Conservation (phyloP, 1,140 invertebrate species). For the Charaxes varanes region DNA sequence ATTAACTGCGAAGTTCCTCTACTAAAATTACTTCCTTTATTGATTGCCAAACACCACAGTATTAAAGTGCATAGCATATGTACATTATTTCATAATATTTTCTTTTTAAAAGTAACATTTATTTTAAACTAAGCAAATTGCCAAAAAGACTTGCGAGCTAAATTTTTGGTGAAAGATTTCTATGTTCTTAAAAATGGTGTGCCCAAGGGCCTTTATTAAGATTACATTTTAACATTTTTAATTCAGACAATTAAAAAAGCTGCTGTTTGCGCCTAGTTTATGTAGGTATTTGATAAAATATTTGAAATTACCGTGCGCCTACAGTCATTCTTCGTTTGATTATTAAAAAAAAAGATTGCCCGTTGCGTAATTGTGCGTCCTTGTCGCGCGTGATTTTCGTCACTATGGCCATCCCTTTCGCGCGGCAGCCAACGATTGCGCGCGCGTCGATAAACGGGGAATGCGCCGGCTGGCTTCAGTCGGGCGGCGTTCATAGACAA, state of each 20-base stretch:
- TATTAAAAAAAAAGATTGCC: slow-evolving; percentile 68
- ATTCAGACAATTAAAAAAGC: slow-evolving; percentile 65
- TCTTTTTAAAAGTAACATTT: too few relatives aligned
- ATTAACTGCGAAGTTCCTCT: slow-evolving; percentile 26
- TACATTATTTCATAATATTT: too few relatives aligned
- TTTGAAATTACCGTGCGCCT: slow-evolving; percentile 60
- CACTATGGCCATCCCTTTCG: slow-evolving; percentile 40
- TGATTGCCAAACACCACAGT: too few relatives aligned
- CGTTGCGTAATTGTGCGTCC: slow-evolving; percentile 41
- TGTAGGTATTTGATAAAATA: slow-evolving; percentile 60
- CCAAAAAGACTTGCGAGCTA: too few relatives aligned
- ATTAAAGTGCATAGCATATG: too few relatives aligned
- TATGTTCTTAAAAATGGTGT: too few relatives aligned
- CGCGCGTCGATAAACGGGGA: slow-evolving; percentile 61
- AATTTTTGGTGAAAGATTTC: too few relatives aligned
- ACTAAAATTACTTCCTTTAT: slow-evolving; percentile 27
- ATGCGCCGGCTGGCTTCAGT: slow-evolving; percentile 71
- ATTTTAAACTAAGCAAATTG: too few relatives aligned
- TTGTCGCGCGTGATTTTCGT: slow-evolving; percentile 48
- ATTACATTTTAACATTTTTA: too few relatives aligned
- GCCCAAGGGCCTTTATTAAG: too few relatives aligned
- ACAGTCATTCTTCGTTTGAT: slow-evolving; percentile 68
- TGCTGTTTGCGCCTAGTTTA: slow-evolving; percentile 60
- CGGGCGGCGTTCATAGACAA: slow-evolving; percentile 68
- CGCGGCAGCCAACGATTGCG: slow-evolving; percentile 38